Base-by-base conservation (phyloP, 2,113 vertebrate genomes). In the Cephalopterus ornatus region DNA sequence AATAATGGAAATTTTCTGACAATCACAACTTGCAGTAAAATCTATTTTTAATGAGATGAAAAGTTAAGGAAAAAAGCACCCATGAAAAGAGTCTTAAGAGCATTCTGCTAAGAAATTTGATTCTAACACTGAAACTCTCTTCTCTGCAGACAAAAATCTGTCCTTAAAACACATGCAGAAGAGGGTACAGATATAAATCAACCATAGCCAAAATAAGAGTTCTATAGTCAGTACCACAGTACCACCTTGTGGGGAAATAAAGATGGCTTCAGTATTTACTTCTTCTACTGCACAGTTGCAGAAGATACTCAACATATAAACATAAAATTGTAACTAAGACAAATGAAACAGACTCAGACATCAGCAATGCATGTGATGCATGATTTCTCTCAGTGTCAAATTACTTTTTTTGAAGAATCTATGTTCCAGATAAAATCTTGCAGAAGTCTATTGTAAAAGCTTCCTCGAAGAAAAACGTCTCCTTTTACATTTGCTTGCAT, bases 201-300 rank as follows among this genome's bases (percentile, higher is more conserved):
- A 67, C 80, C 50, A 20, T 21, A 91, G 11, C n/a, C n/a, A 42
- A 46, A 83, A 35, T 22, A 44, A 83, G 62, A 92, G 47, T 85
- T 94, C 47, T 59, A 53, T 81, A 95, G 79, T 39, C 97, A 97
- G 97, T 98, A 94, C 98, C 97, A 98, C 96, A 98, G 97, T 91
- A 97, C 98, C 98, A 98, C 97, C 98, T 98, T 97, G 97, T 98
- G 98, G 97, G 44, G 80, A 97, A 95, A 84, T 49, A 44, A 66
- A 83, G 67, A 56, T 21, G 14, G 79, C 58, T 44, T 94, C 68
- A 10, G 13, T 50, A n/a, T 24, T 70, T 26, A 74, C 73, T 95
- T 89, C 37, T 76, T 59, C 47, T n/a, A 74, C 44, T 27, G 56
- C 53, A 80, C 11, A 73, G 19, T 76, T 88, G 86, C 56, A 88